Evolutionary conservation across 1,140 invertebrate species (phyloP).

Genomic region (Sminthurinus signatus): DNA sequence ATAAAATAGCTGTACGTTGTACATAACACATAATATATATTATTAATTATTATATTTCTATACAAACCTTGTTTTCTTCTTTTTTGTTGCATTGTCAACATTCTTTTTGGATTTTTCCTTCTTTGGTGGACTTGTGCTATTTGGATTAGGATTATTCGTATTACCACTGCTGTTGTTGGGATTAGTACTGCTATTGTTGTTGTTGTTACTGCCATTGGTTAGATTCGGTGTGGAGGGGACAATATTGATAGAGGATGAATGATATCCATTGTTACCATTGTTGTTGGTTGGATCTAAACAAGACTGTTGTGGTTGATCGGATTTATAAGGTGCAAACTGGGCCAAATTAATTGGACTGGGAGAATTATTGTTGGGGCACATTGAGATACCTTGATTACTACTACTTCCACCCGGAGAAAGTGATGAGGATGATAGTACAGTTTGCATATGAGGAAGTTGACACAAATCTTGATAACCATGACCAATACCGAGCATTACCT

Average conservation of each 20-base stretch:
- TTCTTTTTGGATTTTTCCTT: slow-evolving; percentile 58
- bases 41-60: not conserved
- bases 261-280: slow-evolving; percentile 14
- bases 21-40: not conserved
- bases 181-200: no score
- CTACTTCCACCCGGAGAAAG: slow-evolving; percentile 6
- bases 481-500: slow-evolving; percentile 39
- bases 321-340: slow-evolving; percentile 32
- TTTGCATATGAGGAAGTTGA: slow-evolving; percentile 24
- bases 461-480: slow-evolving; percentile 34
- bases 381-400: slow-evolving; percentile 18
- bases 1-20: not conserved
- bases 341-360: slow-evolving; percentile 35
- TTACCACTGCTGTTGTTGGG: slow-evolving; percentile 21
- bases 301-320: slow-evolving; percentile 15
- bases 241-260: not conserved
- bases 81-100: slow-evolving; percentile 80
- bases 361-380: slow-evolving; percentile 28
- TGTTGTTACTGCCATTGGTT: not conserved
- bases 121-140: slow-evolving; percentile 25
- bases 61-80: slow-evolving; percentile 81
- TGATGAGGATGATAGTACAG: slow-evolving; percentile 3
- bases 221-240: not conserved
- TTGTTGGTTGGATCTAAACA: slow-evolving; percentile 1
- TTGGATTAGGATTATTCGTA: not conserved